Conservation (phyloP, 1,140 invertebrate genomes). For the Spodoptera frugiperda region DNA sequence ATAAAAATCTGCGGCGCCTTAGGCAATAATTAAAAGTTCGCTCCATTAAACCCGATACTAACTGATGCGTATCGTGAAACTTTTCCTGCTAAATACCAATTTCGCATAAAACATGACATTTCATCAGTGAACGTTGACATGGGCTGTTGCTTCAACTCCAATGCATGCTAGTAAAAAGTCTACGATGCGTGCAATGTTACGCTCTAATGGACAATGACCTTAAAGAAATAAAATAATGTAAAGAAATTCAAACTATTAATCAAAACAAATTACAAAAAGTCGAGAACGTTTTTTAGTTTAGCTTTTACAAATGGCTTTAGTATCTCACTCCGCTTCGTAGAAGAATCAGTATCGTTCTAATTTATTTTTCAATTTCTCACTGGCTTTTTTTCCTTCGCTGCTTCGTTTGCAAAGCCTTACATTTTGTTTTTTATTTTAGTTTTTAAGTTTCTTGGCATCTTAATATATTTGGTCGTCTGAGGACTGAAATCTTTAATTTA, state of each 20-base stretch:
- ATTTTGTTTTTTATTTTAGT: constrained; percentile 32
- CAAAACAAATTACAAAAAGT: constrained; percentile 11
- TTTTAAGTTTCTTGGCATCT: constrained; percentile 32
- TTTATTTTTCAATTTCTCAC: constrained; percentile 46
- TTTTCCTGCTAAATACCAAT: constrained; percentile 14
- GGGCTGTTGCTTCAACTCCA: constrained; percentile 28
- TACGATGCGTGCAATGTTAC: constrained; percentile 23
- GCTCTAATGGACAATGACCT: neutral
- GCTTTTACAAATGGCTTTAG: constrained; percentile 21
- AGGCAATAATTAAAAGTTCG: constrained; percentile 19
- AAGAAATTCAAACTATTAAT: constrained; percentile 16
- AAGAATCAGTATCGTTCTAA: constrained; percentile 11
- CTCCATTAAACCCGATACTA: constrained; percentile 29
- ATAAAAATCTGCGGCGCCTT: neutral
- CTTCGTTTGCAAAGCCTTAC: constrained; percentile 1
- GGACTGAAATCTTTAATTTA: neutral
- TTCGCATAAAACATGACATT: constrained; percentile 37
- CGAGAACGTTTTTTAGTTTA: neutral
- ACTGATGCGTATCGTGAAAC: constrained; percentile 19
- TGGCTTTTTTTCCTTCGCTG: constrained; percentile 23
- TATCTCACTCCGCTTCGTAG: neutral
- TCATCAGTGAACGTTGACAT: constrained; percentile 30
- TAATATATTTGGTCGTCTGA: constrained; percentile 16
- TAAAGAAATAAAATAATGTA: neutral
- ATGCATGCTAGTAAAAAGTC: constrained; percentile 10